A percentile compares a stretch with the other conserved stretches of the same genome.
Conservation (phyloP, 2,888 invertebrate species). For the Agrochola lota region DNA sequence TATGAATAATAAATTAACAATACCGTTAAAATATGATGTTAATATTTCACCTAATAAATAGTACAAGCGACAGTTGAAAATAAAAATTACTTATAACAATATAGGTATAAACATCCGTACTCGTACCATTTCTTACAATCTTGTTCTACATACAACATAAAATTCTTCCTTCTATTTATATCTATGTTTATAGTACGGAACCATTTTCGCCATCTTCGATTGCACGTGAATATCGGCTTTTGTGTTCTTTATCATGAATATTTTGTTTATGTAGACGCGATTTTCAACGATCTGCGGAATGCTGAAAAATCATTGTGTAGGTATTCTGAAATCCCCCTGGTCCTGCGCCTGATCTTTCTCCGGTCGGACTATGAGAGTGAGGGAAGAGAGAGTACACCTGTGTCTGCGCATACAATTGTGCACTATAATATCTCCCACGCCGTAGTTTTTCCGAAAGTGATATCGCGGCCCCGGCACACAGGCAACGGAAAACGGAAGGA, state of each 20-base stretch:
- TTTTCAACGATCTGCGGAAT: slow-evolving; percentile 52
- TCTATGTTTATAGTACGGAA: slow-evolving; percentile 48
- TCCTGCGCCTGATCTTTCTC: too few species aligned
- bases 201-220: slow-evolving; percentile 50
- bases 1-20: slow-evolving; percentile 8
- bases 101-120: slow-evolving; percentile 36
- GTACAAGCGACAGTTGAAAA: slow-evolving; percentile 13
- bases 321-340: not conserved
- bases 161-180: slow-evolving; percentile 47
- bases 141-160: slow-evolving; percentile 24
- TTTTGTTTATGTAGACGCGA: slow-evolving; percentile 56
- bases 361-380: too few species aligned
- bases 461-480: too few species aligned
- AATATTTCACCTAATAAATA: slow-evolving; percentile 16
- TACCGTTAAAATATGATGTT: slow-evolving; percentile 39
- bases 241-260: slow-evolving; percentile 56
- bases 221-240: slow-evolving; percentile 35
- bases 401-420: too few species aligned
- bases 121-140: slow-evolving; percentile 23
- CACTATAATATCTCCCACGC: too few species aligned
- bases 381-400: too few species aligned
- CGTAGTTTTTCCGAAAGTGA: too few species aligned
- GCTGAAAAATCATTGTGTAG: slow-evolving; percentile 32
- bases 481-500: too few species aligned
- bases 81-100: slow-evolving; percentile 8